Conservation (phyloP, 2,888 invertebrate species). For the Eupithecia subfuscata region DNA sequence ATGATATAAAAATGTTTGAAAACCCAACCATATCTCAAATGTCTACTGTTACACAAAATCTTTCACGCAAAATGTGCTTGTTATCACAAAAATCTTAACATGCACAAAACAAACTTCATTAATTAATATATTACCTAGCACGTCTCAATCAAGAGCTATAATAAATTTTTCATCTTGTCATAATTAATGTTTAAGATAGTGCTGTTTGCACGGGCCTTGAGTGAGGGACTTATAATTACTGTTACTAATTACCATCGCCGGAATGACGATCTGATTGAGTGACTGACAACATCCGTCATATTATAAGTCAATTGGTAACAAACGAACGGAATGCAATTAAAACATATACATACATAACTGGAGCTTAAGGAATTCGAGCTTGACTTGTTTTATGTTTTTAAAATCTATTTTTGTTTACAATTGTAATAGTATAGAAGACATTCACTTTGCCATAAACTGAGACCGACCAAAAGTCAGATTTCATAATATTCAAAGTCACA, state of each 20-base stretch:
- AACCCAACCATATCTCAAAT: background rate
- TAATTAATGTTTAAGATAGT: conserved; percentile 44
- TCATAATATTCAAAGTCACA: background rate
- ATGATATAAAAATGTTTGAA: background rate
- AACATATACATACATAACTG: conserved; percentile 13
- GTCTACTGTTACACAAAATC: background rate
- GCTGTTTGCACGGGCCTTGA: conserved; percentile 20
- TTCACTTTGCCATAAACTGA: background rate
- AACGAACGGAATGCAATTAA: conserved; percentile 33
- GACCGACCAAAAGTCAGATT: background rate
- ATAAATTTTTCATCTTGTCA: conserved; percentile 41
- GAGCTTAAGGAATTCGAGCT: conserved; percentile 13
- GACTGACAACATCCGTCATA: conserved; percentile 42
- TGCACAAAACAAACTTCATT: conserved; percentile 7
- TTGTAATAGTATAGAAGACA: background rate
- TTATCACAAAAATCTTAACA: conserved; percentile 4
- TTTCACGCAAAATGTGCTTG: conserved; percentile 1
- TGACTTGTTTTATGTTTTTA: conserved; percentile 27
- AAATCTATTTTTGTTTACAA: background rate
- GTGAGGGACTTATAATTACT: conserved; percentile 41
- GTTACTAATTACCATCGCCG: conserved; percentile 42
- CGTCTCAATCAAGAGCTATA: conserved; percentile 35
- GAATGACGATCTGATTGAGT: conserved; percentile 41
- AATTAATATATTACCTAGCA: conserved; percentile 22
- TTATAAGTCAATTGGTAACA: conserved; percentile 32